These are phyloP conservation scores for Columba livia DNA, from an alignment of 2,113 vertebrate genomes.

Conservation along the genomic window DNA sequence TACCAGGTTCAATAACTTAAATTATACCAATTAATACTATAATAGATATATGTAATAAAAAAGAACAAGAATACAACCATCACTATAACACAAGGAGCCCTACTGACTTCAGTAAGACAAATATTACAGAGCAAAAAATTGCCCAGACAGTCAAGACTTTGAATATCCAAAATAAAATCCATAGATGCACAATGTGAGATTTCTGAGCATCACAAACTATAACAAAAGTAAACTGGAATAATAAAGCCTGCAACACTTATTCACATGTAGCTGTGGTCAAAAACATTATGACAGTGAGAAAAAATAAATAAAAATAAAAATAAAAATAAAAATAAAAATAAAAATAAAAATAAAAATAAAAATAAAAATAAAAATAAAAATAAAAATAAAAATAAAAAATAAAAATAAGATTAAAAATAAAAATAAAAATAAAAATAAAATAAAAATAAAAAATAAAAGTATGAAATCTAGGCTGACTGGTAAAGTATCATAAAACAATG, in stretches of 20 bases:
- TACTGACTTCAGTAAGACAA: not conserved
- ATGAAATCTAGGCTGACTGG: not conserved
- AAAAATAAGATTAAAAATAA: no score
- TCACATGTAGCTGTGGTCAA: not conserved
- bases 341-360: not conserved
- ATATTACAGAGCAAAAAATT: not conserved
- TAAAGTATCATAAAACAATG: not conserved
- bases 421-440: no score
- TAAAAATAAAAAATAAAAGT: no score
- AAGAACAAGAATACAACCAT: not conserved
- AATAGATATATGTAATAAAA: not conserved
- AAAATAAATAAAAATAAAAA: not conserved
- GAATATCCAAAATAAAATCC: not conserved
- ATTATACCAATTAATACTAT: conserved; percentile 43
- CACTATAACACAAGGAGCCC: not conserved
- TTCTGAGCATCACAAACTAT: not conserved
- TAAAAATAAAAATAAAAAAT: not conserved
- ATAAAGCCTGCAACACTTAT: not conserved
- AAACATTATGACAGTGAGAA: not conserved
- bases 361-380: not conserved
- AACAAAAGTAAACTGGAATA: not conserved
- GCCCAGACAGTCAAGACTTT: not conserved
- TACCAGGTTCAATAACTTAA: conserved; percentile 45
- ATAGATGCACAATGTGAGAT: not conserved
- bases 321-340: no score